A percentile compares a stretch with the other conserved stretches of the same genome.
Evolutionary conservation across 2,113 vertebrate species (phyloP).

Genomic region (Dicrurus megarhynchus): DNA sequence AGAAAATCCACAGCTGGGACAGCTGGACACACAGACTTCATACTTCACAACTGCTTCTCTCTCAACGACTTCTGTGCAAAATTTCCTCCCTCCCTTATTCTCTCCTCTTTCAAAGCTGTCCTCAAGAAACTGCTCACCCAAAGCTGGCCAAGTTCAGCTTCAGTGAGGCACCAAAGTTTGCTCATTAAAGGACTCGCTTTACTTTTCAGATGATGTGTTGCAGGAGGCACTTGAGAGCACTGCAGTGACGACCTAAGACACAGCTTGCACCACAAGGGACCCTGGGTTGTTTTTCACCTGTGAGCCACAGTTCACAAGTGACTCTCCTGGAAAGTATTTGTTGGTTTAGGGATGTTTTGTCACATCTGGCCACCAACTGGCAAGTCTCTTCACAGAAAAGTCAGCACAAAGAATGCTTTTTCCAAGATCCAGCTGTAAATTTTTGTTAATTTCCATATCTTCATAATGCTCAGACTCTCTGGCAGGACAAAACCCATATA

Average conservation of each 20-base stretch:
- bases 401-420: not conserved
- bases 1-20: not conserved
- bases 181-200: not conserved
- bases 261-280: not conserved
- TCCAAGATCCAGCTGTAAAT: not conserved
- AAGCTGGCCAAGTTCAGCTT: not conserved
- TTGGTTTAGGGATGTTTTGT: not conserved
- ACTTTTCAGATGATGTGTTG: not conserved
- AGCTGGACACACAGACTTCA: accelerated
- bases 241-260: not conserved
- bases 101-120: not conserved
- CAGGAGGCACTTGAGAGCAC: not conserved
- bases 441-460: not conserved
- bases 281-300: not conserved
- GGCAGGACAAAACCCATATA: not conserved
- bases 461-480: not conserved
- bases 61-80: not conserved
- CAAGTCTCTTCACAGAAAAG: not conserved
- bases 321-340: slow-evolving; percentile 25
- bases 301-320: not conserved
- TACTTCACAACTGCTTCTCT: not conserved
- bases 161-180: not conserved
- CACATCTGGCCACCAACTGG: not conserved
- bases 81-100: not conserved
- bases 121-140: not conserved